phyloP scores from a whole-genome alignment of 1,140 invertebrate genomes.

The Campodea augens region DNA sequence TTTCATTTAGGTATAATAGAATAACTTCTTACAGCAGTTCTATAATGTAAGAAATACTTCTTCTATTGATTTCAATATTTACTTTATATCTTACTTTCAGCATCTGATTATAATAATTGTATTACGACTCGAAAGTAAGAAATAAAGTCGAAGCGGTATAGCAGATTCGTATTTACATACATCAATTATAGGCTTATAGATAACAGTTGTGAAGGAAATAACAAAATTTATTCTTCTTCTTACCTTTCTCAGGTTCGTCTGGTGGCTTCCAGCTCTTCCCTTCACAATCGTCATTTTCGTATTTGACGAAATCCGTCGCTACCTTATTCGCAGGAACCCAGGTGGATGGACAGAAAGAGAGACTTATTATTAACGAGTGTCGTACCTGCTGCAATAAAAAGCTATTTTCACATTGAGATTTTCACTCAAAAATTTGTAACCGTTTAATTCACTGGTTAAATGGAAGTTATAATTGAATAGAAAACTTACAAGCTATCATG shows the following conservation, averaged over 20 bases:
- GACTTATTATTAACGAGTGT: slow-evolving; percentile 59
- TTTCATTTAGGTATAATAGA: too few species aligned
- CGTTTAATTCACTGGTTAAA: too few species aligned
- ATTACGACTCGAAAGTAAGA: not conserved
- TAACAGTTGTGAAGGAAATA: not conserved
- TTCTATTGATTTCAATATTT: too few species aligned
- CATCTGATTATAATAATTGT: not conserved
- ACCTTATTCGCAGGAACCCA: slow-evolving; percentile 39
- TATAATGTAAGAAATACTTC: too few species aligned
- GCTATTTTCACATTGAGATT: too few species aligned
- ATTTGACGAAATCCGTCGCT: slow-evolving; percentile 55
- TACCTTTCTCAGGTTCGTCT: slow-evolving; percentile 28
- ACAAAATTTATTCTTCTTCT: slow-evolving; percentile 6
- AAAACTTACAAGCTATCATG: too few species aligned
- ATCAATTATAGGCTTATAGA: not conserved
- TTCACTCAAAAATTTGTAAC: too few species aligned
- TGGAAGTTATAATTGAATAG: too few species aligned
- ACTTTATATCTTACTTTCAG: slow-evolving; percentile 1
- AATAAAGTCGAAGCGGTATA: not conserved
- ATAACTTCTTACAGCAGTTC: too few species aligned
- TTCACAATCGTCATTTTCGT: slow-evolving; percentile 54
- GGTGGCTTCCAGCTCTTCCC: slow-evolving; percentile 60
- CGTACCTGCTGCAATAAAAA: too few species aligned
- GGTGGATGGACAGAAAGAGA: slow-evolving; percentile 54
- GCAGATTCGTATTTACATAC: not conserved